Base-by-base conservation (phyloP, 2,797 vertebrate genomes). In the Coluber constrictor region DNA sequence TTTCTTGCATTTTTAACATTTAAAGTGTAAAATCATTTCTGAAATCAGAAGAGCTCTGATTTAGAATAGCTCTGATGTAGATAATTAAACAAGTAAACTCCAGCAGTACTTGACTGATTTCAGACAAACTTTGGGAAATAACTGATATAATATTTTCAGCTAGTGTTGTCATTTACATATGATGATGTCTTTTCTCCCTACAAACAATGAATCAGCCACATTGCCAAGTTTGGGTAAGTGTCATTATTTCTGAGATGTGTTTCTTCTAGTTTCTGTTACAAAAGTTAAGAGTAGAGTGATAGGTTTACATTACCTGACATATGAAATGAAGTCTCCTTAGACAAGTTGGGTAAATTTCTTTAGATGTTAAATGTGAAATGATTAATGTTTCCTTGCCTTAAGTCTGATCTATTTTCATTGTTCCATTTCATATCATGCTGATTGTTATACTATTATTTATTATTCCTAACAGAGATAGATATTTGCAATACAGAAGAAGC, bases 381-480 rank as follows among this genome's bases (percentile, higher is more conserved):
- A 4, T 88, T 47, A 87, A 87, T 96, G 95, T 92, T 95, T 12
- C 86, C 92, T 90, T 88, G 63, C 57, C 92, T 92, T 13, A 27
- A 93, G 91, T 91, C 54, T 90, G 74, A 90, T 94, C 95, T 87
- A 83, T 93, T 90, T 93, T 92, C 9, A 89, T 90, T 61, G 90
- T 29, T 11, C 93, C 57, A 29, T 96, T 95, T 95, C 87, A 25
- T 92, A 29, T 93, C 90, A 59, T 56, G 89, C 55, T 93, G 89
- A 47, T 8, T 95, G 92, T 93, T 89, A 6, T 92, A 93, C 89
- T 16, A 93, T 93, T 87, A 59, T 43, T 94, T 15, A 93, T 92
- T 95, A 93, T 56, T 95, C 94, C 95, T 96, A 92, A 93, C 61
- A 87, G 6, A 74, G 91, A 89, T 55, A 92, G 91, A 96, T 94